Percentiles rank a stretch among this genome's conserved stretches.
These are phyloP conservation scores for Meiosimyza platycephala DNA, from an alignment of 2,888 invertebrate species.

Conservation along the genomic window DNA sequence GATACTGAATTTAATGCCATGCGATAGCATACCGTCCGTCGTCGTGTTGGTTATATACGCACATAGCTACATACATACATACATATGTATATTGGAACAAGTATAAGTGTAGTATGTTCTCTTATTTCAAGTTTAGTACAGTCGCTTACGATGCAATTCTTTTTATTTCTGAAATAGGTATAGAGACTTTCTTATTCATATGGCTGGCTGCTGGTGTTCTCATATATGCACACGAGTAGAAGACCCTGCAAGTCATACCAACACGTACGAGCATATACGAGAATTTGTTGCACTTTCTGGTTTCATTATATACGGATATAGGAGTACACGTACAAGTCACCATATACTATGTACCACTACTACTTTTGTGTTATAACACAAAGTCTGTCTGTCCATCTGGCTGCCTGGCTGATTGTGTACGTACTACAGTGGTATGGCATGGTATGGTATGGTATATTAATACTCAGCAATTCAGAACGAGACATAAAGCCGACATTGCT, in stretches of 20 bases:
- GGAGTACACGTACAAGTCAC: no score
- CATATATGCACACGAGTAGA: background rate
- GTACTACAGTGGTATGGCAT: background rate
- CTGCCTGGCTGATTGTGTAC: no score
- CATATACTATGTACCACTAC: no score
- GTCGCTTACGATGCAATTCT: conserved; percentile 27
- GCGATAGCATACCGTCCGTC: background rate
- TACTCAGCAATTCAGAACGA: conserved; percentile 1
- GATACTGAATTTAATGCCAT: background rate
- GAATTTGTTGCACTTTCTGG: background rate
- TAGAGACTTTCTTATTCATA: conserved; percentile 14
- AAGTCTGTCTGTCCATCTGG: no score
- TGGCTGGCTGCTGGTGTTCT: background rate
- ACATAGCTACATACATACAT: no score
- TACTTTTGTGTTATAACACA: no score
- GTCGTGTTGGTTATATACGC: background rate
- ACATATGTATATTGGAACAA: no score
- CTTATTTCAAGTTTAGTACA: conserved; percentile 27
- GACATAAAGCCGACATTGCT: conserved; percentile 2
- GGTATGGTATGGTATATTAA: background rate
- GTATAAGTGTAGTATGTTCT: no score
- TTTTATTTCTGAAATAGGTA: conserved; percentile 14
- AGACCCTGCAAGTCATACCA: no score
- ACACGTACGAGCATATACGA: background rate
- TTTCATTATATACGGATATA: no score